These are phyloP conservation scores for Rutpela maculata DNA, from an alignment of 2,888 invertebrate genomes.

Conservation along the genomic window DNA sequence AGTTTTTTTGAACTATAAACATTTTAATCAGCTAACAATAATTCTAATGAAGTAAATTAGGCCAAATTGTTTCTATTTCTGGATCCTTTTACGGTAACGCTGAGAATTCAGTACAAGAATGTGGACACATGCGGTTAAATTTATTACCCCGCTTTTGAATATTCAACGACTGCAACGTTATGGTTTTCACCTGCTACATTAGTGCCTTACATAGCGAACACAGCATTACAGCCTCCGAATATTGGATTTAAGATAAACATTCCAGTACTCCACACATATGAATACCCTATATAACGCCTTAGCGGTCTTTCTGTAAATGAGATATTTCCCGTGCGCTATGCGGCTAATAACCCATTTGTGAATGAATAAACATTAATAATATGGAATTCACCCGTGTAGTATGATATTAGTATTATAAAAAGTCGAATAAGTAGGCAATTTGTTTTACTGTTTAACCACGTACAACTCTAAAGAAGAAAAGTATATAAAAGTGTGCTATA, in stretches of 20 bases:
- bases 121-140: slow-evolving; percentile 7
- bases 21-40: neutral
- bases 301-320: slow-evolving; percentile 3
- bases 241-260: slow-evolving; percentile 1
- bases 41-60: neutral
- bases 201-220: slow-evolving; percentile 1
- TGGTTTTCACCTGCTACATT: slow-evolving; percentile 7
- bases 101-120: neutral
- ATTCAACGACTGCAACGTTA: neutral
- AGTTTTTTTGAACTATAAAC: too few species aligned
- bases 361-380: neutral
- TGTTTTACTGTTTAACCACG: too few species aligned
- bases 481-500: too few species aligned
- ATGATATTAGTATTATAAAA: neutral
- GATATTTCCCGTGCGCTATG: neutral
- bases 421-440: neutral
- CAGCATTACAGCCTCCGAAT: neutral
- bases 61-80: neutral
- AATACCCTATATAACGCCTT: slow-evolving; percentile 1
- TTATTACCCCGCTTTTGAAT: neutral
- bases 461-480: too few species aligned
- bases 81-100: neutral
- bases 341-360: neutral
- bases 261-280: slow-evolving; percentile 1
- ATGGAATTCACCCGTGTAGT: neutral